These are phyloP conservation scores for Agrilus planipennis DNA, from an alignment of 1,140 invertebrate species.

Conservation along the genomic window DNA sequence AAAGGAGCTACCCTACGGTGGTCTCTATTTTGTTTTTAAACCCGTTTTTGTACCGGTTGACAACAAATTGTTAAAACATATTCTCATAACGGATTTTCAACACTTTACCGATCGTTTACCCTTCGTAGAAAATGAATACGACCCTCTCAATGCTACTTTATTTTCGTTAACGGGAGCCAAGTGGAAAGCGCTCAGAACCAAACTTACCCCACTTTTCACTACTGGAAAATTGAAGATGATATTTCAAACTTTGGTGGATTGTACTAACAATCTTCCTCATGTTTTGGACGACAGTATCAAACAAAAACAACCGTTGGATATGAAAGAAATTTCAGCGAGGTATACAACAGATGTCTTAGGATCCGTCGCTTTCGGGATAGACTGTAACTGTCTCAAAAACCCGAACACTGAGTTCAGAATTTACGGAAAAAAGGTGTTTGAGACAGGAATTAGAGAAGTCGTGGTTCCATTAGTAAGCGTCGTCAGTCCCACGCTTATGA, in stretches of 20 bases:
- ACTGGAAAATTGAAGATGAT: conserved; percentile 37
- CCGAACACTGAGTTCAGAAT: conserved; percentile 32
- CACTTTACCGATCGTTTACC: conserved; percentile 36
- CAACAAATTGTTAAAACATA: conserved; percentile 33
- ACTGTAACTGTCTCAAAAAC: conserved; percentile 34
- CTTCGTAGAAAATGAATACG: conserved; percentile 27
- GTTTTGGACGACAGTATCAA: conserved; percentile 1
- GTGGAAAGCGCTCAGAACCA: conserved; percentile 36
- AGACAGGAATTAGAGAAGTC: neutral
- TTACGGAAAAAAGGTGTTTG: conserved; percentile 4
- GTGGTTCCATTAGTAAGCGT: too few species aligned
- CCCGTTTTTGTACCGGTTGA: conserved; percentile 18
- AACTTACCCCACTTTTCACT: conserved; percentile 38
- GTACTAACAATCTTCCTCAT: conserved; percentile 8
- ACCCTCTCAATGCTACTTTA: conserved; percentile 34
- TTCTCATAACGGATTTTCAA: conserved; percentile 35
- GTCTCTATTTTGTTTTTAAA: neutral
- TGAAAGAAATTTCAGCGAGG: conserved; percentile 31
- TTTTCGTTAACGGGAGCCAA: conserved; percentile 31
- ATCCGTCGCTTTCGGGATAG: conserved; percentile 39
- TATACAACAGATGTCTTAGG: conserved; percentile 40
- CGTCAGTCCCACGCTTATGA: too few species aligned
- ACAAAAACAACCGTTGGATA: conserved; percentile 21
- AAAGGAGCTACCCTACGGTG: conserved; percentile 5
- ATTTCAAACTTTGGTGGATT: conserved; percentile 15